Conservation (phyloP, 2,888 invertebrate genomes). For the Operophtera brumata region DNA sequence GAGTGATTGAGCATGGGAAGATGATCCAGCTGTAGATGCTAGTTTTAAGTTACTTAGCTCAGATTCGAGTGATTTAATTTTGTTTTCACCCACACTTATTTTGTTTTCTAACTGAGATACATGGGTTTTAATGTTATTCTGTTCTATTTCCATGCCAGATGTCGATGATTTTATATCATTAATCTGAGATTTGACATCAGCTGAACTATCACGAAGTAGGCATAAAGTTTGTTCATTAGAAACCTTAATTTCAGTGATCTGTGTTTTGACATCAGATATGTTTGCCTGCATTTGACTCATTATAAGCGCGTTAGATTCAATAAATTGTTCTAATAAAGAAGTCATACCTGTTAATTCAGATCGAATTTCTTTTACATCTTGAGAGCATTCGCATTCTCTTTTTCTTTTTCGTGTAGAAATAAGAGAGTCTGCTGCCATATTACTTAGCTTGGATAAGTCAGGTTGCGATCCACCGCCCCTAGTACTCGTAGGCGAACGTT, state of each 20-base stretch:
- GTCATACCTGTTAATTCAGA: neutral
- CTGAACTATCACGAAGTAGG: neutral
- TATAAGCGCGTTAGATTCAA: constrained; percentile 1
- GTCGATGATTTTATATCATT: constrained; percentile 6
- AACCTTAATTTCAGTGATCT: constrained; percentile 2
- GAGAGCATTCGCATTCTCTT: constrained; percentile 2
- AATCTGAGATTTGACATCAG: constrained; percentile 4
- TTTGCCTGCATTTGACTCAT: constrained; percentile 11
- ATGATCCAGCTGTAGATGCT: neutral
- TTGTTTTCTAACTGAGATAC: constrained; percentile 1
- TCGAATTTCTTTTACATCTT: neutral
- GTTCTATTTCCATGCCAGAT: constrained; percentile 1
- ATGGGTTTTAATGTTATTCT: constrained; percentile 8
- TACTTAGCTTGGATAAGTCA: no score
- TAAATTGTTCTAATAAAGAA: constrained; percentile 5
- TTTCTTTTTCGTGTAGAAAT: no score
- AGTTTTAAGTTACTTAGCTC: constrained; percentile 1
- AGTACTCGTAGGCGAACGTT: no score
- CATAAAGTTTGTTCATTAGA: constrained; percentile 5
- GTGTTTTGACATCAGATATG: constrained; percentile 4
- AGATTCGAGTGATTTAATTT: constrained; percentile 5
- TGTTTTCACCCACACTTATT: constrained; percentile 3
- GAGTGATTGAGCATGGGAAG: neutral
- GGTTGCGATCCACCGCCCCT: no score
- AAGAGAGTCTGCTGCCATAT: no score